A percentile compares a stretch with the other conserved stretches of the same genome.
Evolutionary conservation across 2,113 vertebrate species (phyloP).

Genomic region (Anthoscopus minutus): DNA sequence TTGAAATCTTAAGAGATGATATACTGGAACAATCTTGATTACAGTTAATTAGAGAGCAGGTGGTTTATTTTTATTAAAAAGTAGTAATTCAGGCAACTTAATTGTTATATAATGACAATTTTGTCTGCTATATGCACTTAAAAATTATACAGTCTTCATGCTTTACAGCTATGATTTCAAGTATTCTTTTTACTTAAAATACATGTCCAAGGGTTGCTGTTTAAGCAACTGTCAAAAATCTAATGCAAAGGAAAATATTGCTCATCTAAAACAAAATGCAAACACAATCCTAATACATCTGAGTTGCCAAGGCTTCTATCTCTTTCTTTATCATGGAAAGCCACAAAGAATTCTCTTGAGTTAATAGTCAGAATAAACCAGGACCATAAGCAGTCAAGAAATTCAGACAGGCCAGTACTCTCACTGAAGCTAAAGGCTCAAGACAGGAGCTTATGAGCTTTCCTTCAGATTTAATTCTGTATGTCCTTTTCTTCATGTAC

Average conservation of each 20-base stretch:
- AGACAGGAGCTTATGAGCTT: background rate
- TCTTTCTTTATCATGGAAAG: background rate
- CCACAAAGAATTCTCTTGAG: background rate
- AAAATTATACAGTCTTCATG: background rate
- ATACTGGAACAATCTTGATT: background rate
- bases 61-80: background rate
- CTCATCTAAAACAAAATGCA: background rate
- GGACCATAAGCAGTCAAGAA: background rate
- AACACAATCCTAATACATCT: background rate
- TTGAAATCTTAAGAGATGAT: background rate
- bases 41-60: background rate
- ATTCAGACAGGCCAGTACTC: background rate
- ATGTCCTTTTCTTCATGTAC: conserved; percentile 59
- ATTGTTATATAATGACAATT: background rate
- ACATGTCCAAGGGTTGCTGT: background rate
- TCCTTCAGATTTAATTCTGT: conserved; percentile 69
- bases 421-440: conserved; percentile 15
- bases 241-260: background rate
- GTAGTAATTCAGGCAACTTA: background rate
- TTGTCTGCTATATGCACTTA: background rate
- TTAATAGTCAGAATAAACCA: background rate
- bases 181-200: background rate
- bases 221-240: background rate
- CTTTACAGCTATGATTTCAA: background rate
- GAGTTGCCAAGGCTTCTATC: background rate